Evolutionary conservation across 1,140 invertebrate species (phyloP).

Genomic region (Camponotus floridanus): DNA sequence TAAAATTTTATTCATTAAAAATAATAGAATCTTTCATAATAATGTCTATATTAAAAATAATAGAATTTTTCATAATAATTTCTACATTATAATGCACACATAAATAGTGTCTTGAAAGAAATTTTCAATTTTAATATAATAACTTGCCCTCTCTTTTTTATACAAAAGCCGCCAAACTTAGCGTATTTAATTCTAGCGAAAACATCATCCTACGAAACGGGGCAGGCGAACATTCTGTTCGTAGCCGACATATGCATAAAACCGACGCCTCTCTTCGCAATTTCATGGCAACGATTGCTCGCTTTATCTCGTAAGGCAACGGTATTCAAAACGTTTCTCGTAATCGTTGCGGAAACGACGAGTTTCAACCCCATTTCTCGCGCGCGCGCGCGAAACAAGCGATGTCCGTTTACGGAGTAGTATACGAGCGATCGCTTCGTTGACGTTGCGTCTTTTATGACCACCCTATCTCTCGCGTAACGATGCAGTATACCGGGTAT

Average conservation of each 20-base stretch:
- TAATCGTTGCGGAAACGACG: neutral
- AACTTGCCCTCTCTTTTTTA: too few relatives aligned
- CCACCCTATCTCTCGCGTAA: slow-evolving; percentile 20
- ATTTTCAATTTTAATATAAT: too few relatives aligned
- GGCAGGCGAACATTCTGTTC: neutral
- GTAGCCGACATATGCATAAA: neutral
- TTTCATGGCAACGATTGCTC: neutral
- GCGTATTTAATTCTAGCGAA: too few relatives aligned
- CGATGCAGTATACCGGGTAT: slow-evolving; percentile 31
- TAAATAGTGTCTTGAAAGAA: too few relatives aligned
- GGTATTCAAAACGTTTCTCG: neutral
- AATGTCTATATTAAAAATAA: too few relatives aligned
- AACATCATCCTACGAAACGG: neutral
- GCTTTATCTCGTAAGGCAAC: slow-evolving; percentile 9
- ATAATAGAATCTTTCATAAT: too few relatives aligned
- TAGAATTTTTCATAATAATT: too few relatives aligned
- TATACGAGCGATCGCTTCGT: slow-evolving; percentile 37
- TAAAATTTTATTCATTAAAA: neutral
- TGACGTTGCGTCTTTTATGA: slow-evolving; percentile 48
- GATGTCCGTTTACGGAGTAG: slow-evolving; percentile 8
- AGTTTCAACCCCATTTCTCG: neutral
- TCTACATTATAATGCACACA: too few relatives aligned
- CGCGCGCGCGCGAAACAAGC: neutral
- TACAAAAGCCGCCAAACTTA: too few relatives aligned
- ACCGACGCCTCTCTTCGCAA: slow-evolving; percentile 9